Conservation (phyloP, 2,888 invertebrate species). For the Agrilus cyanescens region DNA sequence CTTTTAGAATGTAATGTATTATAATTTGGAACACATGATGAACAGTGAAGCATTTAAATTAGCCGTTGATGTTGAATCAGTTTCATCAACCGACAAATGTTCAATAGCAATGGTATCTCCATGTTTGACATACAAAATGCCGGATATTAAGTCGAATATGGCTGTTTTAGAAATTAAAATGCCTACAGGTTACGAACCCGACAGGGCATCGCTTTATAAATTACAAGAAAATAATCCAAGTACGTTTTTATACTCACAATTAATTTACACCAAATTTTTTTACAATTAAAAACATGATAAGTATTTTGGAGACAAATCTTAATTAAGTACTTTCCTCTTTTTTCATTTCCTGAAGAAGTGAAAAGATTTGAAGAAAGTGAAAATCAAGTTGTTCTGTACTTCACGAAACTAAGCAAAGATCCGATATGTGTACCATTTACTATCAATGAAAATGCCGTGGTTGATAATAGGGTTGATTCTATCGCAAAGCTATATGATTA, state of each 20-base stretch:
- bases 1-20: slow-evolving; percentile 38
- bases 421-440: slow-evolving; percentile 38
- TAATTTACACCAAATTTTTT: neutral
- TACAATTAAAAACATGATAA: no score
- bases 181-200: slow-evolving; percentile 52
- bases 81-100: slow-evolving; percentile 36
- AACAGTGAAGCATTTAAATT: slow-evolving; percentile 42
- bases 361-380: slow-evolving; percentile 41
- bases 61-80: slow-evolving; percentile 34
- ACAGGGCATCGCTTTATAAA: slow-evolving; percentile 43
- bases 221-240: slow-evolving; percentile 23
- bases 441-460: slow-evolving; percentile 35
- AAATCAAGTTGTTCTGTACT: slow-evolving; percentile 40
- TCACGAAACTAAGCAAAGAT: slow-evolving; percentile 38
- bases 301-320: neutral
- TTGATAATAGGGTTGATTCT: slow-evolving; percentile 41
- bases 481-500: slow-evolving; percentile 50
- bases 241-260: slow-evolving; percentile 2
- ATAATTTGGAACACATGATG: slow-evolving; percentile 37
- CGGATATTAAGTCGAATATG: slow-evolving; percentile 46
- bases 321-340: no score
- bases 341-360: slow-evolving; percentile 30
- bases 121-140: slow-evolving; percentile 29
- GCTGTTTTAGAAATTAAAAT: slow-evolving; percentile 48
- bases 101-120: slow-evolving; percentile 34